These are phyloP conservation scores for Nasonia oneida DNA, from an alignment of 2,888 invertebrate genomes.

Conservation along the genomic window DNA sequence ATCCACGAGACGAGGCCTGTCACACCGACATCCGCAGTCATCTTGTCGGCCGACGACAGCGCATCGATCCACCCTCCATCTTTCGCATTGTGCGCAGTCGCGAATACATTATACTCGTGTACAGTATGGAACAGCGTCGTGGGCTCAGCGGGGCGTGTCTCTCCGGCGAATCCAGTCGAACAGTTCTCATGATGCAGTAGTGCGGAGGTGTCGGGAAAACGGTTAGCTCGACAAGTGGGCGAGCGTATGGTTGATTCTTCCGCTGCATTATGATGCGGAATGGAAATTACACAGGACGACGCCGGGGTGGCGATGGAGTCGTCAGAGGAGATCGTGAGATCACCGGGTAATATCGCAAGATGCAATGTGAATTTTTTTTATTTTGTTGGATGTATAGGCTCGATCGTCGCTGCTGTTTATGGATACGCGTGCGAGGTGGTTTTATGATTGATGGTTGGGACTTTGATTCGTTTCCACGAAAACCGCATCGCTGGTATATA, in stretches of 20 bases:
- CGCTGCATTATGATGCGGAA: not conserved
- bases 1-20: too few relatives aligned
- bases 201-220: conserved; percentile 39
- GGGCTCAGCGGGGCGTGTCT: conserved; percentile 17
- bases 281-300: conserved; percentile 23
- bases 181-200: not conserved
- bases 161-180: not conserved
- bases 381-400: not conserved
- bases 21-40: not conserved
- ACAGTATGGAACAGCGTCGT: not conserved
- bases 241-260: conserved; percentile 9
- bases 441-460: not conserved
- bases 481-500: not conserved
- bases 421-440: not conserved
- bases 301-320: not conserved
- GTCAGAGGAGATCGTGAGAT: not conserved
- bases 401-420: not conserved
- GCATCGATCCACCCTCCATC: conserved; percentile 9
- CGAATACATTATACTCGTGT: not conserved
- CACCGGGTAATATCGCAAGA: not conserved
- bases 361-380: not conserved
- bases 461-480: not conserved
- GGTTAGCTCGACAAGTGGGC: conserved; percentile 2
- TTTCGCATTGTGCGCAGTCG: conserved; percentile 29
- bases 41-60: not conserved